Evolutionary conservation across 2,888 invertebrate species (phyloP), one percentile per base, ranked within the genome.

Genomic region (Pterostichus niger): DNA sequence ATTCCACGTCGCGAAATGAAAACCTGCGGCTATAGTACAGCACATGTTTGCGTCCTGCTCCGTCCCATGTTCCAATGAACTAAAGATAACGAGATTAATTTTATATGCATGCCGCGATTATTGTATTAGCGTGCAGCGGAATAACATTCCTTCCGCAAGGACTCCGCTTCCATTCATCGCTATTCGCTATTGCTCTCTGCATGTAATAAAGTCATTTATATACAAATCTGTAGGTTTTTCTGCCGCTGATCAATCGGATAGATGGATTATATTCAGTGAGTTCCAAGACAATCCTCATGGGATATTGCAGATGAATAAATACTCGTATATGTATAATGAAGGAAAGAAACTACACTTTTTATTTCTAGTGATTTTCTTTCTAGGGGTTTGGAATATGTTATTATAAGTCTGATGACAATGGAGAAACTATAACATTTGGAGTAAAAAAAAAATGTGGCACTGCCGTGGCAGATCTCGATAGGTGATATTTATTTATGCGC

Each of bases 61-160:
- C 11, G 49, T 49, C 49, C 49, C 49, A 49, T 49, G 49, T 49
- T 49, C 40, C 52, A 52, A 64, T 44, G 68, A 44, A 40, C 64
- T 33, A 78, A 59, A 79, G 61, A 79, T 64, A 79, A 79, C 79
- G 9, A 61, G 79, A 79, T 79, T 79, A 79, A 61, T 79, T 79
- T 61, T 79, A 79, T 64, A 79, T 79, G 61, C 79, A 79, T 46
- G 11, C 64, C 24, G 61, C 61, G 61, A 64, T 79, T 79, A 79
- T 79, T 79, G 64, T 64, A 79, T 79, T 79, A 79, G 11, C 49
- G 44, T 54, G 76, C 44, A 71, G 44, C 10, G 68, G 44, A 44
- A 71, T 71, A 71, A 71, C 68, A 71, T 44, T 44, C 44, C 44
- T 40, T 17, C 35, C 17, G 61, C 31, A 10, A 2, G 40, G 40